Evolutionary conservation across 2,888 invertebrate species (phyloP), one percentile per base, ranked within the genome.

Genomic region (Lasioglossum calceatum): DNA sequence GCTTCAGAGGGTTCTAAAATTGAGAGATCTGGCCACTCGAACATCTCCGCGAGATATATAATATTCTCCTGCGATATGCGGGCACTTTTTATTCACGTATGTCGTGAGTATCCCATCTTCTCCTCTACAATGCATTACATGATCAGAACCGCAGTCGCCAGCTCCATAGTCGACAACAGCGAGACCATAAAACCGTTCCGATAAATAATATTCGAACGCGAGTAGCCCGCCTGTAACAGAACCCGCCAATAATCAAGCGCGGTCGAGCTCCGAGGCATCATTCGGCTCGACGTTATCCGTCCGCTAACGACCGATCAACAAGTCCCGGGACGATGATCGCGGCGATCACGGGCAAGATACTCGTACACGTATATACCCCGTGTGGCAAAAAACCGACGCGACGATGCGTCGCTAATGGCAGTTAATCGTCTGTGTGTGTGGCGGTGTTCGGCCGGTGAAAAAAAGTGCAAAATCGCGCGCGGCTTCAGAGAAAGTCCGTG

Each of bases 351-450:
- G 14, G 61, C 27, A 61, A 54, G 61, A 61, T 61, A 19, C 74
- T 19, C 19, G n/a, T n/a, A 39, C 8, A 54, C 16, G 8, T 54
- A 8, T 23, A 8, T 23, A 54, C 74, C 32, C 4, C 0, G n/a
- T 23, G 8, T 7, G 8, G 47, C 67, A 61, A 75, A 61, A 61
- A 27, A 27, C 50, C 78, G 61, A 72, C 76, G 64, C 76, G 79
- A 77, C 73, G 85, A 85, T 44, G 42, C 79, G 47, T 16, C 19
- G 44, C 78, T 85, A 85, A 85, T 78, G 80, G 77, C 81, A 42
- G 85, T 85, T 86, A 83, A 85, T 86, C 86, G 85, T 42, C n/a
- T 4, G 32, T 32, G 19, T 54, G 54, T 54, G 54, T 8, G 54
- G 54, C 54, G 23, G 54, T 54, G 54, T 23, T 54, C 54, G 54